phyloP scores from a whole-genome alignment of 1,140 invertebrate species.

The Cotesia vestalis region DNA sequence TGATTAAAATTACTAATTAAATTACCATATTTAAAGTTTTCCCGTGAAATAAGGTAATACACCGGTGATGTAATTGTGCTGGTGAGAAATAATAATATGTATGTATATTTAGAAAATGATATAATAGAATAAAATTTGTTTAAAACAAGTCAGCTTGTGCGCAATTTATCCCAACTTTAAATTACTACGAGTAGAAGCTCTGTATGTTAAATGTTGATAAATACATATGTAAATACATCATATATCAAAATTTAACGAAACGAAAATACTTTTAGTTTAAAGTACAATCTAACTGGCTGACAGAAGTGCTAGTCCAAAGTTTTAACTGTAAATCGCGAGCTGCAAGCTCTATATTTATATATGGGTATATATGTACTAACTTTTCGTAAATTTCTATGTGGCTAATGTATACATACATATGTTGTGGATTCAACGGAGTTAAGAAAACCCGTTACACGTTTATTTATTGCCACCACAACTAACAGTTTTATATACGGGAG shows the following conservation, averaged over 20 bases:
- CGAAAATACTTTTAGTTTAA: constrained; percentile 2
- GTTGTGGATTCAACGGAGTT: constrained; percentile 6
- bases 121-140: no score
- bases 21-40: no score
- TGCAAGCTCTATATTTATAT: no score
- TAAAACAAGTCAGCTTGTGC: no score
- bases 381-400: constrained; percentile 10
- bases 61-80: no score
- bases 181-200: no score
- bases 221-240: constrained; percentile 9
- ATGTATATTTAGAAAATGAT: no score
- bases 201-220: not conserved
- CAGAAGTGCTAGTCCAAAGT: constrained; percentile 5
- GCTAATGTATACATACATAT: constrained; percentile 7
- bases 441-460: constrained; percentile 12
- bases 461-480: constrained; percentile 18
- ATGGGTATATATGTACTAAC: not conserved
- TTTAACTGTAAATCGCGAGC: no score
- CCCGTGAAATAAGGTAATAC: not conserved
- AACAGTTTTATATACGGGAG: constrained; percentile 15
- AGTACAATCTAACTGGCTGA: not conserved
- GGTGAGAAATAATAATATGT: no score
- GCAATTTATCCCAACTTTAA: no score
- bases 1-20: no score
- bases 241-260: not conserved